These are phyloP conservation scores for Tachyglossus aculeatus DNA, from an alignment of 2,797 vertebrate species.

Conservation along the genomic window DNA sequence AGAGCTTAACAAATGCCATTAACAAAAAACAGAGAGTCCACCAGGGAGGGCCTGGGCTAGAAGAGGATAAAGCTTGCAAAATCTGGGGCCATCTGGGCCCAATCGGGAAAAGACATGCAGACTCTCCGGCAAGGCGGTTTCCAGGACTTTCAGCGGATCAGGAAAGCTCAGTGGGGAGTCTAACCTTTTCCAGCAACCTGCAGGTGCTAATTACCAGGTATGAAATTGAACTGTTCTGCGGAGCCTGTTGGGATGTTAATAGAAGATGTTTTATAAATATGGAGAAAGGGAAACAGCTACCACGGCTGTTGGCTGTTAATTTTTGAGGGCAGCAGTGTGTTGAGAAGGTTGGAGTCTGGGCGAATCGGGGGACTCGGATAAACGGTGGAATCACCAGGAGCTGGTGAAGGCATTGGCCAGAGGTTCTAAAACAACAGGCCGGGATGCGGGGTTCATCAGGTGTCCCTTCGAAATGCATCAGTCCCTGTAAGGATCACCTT, in stretches of 20 bases:
- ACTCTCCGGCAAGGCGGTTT: neutral
- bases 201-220: conserved; percentile 24
- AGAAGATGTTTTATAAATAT: conserved; percentile 20
- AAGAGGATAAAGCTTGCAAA: neutral
- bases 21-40: too few relatives aligned
- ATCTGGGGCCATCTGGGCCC: neutral
- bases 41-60: neutral
- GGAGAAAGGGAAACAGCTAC: neutral
- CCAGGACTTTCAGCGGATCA: neutral
- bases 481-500: too few relatives aligned
- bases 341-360: neutral
- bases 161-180: neutral
- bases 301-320: conserved; percentile 10
- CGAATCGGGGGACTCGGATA: neutral
- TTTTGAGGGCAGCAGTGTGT: neutral
- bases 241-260: conserved; percentile 11
- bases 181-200: conserved; percentile 11
- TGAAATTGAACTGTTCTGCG: neutral
- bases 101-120: conserved; percentile 1
- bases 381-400: too few relatives aligned
- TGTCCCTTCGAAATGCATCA: too few relatives aligned
- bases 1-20: too few relatives aligned
- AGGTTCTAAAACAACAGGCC: too few relatives aligned
- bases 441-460: too few relatives aligned
- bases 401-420: too few relatives aligned